Conservation (phyloP, 2,797 vertebrate species). For the Peromyscus nudipes region DNA sequence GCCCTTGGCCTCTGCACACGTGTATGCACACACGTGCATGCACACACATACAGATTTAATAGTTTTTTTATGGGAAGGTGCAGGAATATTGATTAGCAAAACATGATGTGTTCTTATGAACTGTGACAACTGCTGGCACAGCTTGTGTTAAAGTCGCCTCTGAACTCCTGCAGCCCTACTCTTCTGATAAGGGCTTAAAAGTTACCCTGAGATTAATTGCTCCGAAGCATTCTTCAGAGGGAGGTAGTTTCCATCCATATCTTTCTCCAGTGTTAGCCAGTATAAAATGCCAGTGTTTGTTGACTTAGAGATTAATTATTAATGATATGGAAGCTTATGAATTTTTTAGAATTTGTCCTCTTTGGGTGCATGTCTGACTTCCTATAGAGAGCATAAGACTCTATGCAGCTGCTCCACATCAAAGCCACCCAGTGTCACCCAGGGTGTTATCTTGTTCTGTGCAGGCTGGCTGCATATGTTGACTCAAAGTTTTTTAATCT, state of each 20-base stretch:
- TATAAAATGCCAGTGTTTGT: constrained; percentile 84
- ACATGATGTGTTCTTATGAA: background rate
- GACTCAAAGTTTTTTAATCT: constrained; percentile 86
- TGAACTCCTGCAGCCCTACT: constrained; percentile 45
- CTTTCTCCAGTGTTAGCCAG: constrained; percentile 85
- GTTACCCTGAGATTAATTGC: constrained; percentile 71
- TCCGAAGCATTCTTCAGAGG: background rate
- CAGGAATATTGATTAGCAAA: background rate
- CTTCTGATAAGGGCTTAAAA: constrained; percentile 80
- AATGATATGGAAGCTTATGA: constrained; percentile 88
- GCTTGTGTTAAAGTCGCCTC: background rate
- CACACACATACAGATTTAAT: background rate
- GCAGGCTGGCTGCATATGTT: constrained; percentile 80
- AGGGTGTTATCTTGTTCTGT: constrained; percentile 83
- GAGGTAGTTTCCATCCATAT: constrained; percentile 8
- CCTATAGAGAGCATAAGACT: constrained; percentile 74
- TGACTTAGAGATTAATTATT: constrained; percentile 91
- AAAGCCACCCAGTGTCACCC: constrained; percentile 83
- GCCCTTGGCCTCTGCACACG: background rate
- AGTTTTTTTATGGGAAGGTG: background rate
- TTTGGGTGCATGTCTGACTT: constrained; percentile 81
- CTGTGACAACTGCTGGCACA: background rate
- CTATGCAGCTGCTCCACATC: constrained; percentile 79
- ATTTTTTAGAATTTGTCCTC: constrained; percentile 89
- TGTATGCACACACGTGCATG: background rate